Evolutionary conservation across 92 coral and sea anemone genomes (phyloP), one percentile per base, ranked within the genome.

Genomic region (Zoanthus solanderi): DNA sequence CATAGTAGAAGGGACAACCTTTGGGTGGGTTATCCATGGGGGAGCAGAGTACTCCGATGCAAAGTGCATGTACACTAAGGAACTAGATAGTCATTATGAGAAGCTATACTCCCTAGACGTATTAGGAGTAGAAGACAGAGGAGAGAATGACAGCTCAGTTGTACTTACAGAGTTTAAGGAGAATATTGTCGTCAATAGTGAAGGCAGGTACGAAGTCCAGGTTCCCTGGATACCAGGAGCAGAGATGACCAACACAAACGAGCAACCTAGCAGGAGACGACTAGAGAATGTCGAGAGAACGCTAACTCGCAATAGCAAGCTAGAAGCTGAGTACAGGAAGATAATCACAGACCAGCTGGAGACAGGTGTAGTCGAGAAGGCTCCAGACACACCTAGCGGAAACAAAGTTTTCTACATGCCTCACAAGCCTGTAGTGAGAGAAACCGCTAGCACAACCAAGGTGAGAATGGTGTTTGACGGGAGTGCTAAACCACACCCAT

Each of bases 401-500:
- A 4, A 4, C 42, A 37, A 4, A 37, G 42, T 37, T 2, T 37
- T 0, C 4, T 72, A 12, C 2, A 16, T 2, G 42, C 42, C 42
- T 37, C 0, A 37, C 42, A 1, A 37, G 42, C 3, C 42, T 1
- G 42, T 37, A 37, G 93, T 90, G 73, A 83, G 93, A 80, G 76
- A 90, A 78, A 81, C 58, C 45, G 93, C 91, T 29, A 60, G 75
- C 45, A 88, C 95, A 23, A 92, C 93, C 58, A 90, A 92, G 69
- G 91, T 87, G 71, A 65, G 95, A 30, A 90, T 90, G 91, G 92
- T 90, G 63, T 90, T 92, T 67, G 93, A 88, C 72, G 87, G 89
- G 9, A 90, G 95, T 73, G 89, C 92, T 6, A 91, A 91, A 67
- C 94, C 93, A 82, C 83, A 83, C 77, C 83, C 85, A 5, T 69